Percentiles rank a stretch among this genome's conserved stretches.
Evolutionary conservation across 2,888 invertebrate genomes (phyloP).

Genomic region (Pyrochroa serraticornis): DNA sequence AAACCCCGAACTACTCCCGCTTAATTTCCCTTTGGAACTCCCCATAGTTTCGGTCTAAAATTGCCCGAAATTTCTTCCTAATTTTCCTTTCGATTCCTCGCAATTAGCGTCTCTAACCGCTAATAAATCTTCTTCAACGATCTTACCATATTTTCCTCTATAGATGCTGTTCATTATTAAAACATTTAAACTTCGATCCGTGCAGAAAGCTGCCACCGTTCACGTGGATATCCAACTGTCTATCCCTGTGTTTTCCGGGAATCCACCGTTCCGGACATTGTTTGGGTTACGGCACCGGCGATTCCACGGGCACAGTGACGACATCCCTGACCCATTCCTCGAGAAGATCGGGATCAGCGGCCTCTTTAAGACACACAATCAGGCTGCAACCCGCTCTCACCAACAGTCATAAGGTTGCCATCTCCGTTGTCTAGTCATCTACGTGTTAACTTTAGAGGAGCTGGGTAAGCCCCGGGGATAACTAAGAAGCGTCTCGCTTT

Average conservation of each 20-base stretch:
- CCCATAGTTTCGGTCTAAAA: too few relatives aligned
- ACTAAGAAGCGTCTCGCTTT: slow-evolving; percentile 6
- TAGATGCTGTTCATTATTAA: slow-evolving; percentile 51
- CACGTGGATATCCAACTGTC: slow-evolving; percentile 70
- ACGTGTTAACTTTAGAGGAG: slow-evolving; percentile 19
- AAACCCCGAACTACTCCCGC: too few relatives aligned
- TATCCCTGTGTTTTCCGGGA: slow-evolving; percentile 51
- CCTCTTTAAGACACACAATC: slow-evolving; percentile 53
- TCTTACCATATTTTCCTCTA: slow-evolving; percentile 30
- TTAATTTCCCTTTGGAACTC: too few relatives aligned
- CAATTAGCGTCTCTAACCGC: too few relatives aligned
- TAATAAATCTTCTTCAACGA: not conserved
- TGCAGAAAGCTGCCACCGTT: slow-evolving; percentile 70
- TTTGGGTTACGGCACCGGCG: slow-evolving; percentile 49
- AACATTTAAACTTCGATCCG: slow-evolving; percentile 50
- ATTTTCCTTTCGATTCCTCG: not conserved
- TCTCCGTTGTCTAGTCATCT: slow-evolving; percentile 53
- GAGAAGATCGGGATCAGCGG: slow-evolving; percentile 52
- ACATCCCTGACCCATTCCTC: slow-evolving; percentile 54
- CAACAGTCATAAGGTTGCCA: slow-evolving; percentile 53
- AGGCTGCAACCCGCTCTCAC: slow-evolving; percentile 51
- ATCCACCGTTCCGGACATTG: slow-evolving; percentile 48
- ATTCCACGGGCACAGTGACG: slow-evolving; percentile 49
- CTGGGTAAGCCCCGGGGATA: slow-evolving; percentile 14
- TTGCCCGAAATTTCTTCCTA: too few relatives aligned